These are phyloP conservation scores for Epirrhoe tristata DNA, from an alignment of 2,888 invertebrate species.

Conservation along the genomic window DNA sequence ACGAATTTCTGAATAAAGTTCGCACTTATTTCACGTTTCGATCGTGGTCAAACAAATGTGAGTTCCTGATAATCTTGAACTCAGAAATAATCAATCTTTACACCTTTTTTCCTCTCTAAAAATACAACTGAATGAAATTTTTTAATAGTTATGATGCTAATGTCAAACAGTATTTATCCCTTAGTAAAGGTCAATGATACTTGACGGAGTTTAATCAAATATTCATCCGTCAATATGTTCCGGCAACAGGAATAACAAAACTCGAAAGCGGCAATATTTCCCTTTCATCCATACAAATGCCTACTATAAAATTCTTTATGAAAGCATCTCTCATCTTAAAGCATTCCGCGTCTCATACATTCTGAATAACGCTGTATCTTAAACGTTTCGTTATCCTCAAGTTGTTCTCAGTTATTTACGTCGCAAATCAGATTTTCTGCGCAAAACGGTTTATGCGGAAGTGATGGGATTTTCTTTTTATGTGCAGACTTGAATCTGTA, in stretches of 20 bases:
- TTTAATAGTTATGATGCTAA: no score
- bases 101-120: no score
- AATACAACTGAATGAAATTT: no score
- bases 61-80: no score
- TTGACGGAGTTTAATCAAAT: not conserved
- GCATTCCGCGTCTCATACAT: conserved; percentile 29
- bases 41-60: no score
- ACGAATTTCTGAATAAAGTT: no score
- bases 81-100: no score
- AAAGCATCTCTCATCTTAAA: conserved; percentile 37
- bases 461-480: conserved; percentile 17
- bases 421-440: conserved; percentile 45
- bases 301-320: conserved; percentile 38
- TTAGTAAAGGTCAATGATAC: no score
- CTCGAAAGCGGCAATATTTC: conserved; percentile 24
- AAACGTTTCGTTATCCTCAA: conserved; percentile 42
- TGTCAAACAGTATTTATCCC: no score
- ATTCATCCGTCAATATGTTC: not conserved
- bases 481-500: conserved; percentile 8
- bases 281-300: conserved; percentile 39
- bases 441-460: conserved; percentile 43
- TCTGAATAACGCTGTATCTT: conserved; percentile 29
- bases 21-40: no score
- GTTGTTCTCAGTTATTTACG: conserved; percentile 37
- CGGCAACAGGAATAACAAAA: conserved; percentile 2